phyloP scores from a whole-genome alignment of 2,797 vertebrate species.

The Phoebastria nigripes region DNA sequence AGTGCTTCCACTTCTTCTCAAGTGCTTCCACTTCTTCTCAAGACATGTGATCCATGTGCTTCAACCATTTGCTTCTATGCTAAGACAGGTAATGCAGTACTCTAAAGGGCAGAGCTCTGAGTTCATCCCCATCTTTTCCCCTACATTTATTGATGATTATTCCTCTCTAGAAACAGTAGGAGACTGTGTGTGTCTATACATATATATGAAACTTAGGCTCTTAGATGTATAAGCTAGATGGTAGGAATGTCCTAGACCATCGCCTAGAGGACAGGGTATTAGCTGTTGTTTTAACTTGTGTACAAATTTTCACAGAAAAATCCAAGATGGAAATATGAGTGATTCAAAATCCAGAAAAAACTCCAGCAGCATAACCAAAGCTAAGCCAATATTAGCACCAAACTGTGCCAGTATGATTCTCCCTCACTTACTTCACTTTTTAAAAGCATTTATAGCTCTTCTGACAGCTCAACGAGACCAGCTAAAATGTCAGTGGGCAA shows the following conservation, averaged over 20 bases:
- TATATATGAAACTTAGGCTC: neutral
- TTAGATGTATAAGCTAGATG: neutral
- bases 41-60: neutral
- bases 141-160: neutral
- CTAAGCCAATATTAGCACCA: neutral
- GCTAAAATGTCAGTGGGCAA: neutral
- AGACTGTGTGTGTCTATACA: neutral
- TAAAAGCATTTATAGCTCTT: neutral
- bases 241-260: neutral
- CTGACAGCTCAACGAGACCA: neutral
- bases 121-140: neutral
- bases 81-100: neutral
- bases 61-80: neutral
- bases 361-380: neutral
- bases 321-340: neutral
- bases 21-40: neutral
- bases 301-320: neutral
- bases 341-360: neutral
- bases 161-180: neutral
- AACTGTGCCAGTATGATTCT: neutral
- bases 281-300: neutral
- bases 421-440: neutral
- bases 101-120: neutral
- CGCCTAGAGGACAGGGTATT: fast-evolving
- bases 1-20: neutral